Evolutionary conservation across 2,797 vertebrate species (phyloP), one percentile per base, ranked within the genome.

Genomic region (Nyctibius grandis): DNA sequence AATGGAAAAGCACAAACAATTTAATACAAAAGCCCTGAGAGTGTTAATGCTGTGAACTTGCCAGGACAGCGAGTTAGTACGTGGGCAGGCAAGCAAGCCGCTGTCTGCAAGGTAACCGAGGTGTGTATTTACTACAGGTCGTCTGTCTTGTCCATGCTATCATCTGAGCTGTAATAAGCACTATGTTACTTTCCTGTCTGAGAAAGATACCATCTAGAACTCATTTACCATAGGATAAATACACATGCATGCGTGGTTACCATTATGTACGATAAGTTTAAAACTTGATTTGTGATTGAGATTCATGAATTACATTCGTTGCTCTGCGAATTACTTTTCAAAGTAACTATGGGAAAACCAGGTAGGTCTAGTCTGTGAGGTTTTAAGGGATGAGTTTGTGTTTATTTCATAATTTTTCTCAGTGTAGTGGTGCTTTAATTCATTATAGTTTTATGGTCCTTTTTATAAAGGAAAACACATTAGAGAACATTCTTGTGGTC

Each of bases 241-340:
- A 8, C 25, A 3, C 25, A 3, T 1, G 0, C 9, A 0, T 3
- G 9, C 25, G 25, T 40, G 12, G 38, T 63, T 38, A 9, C n/a
- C 6, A 1, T 20, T 28, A 4, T 0, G 13, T 42, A 42, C 25
- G 9, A 2, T 5, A 36, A 22, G 7, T n/a, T 72, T 26, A 45
- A 69, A 57, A 45, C 16, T 25, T 9, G 2, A 18, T 64, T 59
- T 72, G 53, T 29, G 26, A 18, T 44, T 11, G 3, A n/a, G 54
- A 47, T 50, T 44, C 13, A 3, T 20, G 20, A 42, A 45, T 51
- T 48, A 3, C 33, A 3, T 34, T 47, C 0, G 2, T 53, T 59
- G 19, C 47, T 33, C 44, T 47, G 50, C 10, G 75, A 60, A 42
- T 25, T 19, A 10, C 23, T 72, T 47, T 48, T 36, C 34, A 45